Evolutionary conservation across 2,888 invertebrate genomes (phyloP).

Genomic region (Pseudococcus jackbeardsleyi): DNA sequence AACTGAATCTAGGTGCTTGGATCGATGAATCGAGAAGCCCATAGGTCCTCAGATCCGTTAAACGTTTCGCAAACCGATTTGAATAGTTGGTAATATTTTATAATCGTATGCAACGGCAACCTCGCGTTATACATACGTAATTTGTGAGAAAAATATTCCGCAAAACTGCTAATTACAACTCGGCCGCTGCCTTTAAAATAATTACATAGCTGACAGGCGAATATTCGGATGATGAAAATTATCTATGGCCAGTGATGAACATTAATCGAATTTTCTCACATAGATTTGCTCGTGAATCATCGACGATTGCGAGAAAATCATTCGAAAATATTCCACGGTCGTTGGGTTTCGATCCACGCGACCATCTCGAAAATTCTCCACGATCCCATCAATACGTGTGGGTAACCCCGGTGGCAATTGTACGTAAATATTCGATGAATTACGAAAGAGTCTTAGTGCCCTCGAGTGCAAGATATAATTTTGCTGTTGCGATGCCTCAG

Average conservation of each 20-base stretch:
- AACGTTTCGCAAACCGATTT: constrained; percentile 6
- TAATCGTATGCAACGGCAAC: neutral
- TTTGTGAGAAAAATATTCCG: constrained; percentile 32
- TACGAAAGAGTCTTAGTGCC: neutral
- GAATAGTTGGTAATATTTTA: neutral
- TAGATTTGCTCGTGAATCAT: neutral
- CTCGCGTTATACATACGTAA: constrained; percentile 8
- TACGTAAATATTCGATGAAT: neutral
- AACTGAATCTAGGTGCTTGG: neutral
- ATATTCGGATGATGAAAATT: neutral
- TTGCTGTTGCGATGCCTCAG: too few relatives aligned
- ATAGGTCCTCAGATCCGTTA: neutral
- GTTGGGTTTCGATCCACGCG: neutral
- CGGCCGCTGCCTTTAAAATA: neutral
- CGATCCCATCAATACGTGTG: neutral
- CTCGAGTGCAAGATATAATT: neutral
- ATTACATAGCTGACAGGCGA: constrained; percentile 32
- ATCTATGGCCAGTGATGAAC: neutral
- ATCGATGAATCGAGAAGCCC: neutral
- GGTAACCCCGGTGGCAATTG: neutral
- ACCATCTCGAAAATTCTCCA: neutral
- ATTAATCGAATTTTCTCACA: constrained; percentile 16
- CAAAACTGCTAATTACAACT: constrained; percentile 6
- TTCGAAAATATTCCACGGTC: neutral
- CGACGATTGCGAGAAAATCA: neutral